Base-by-base conservation (phyloP, 2,888 invertebrate species). In the Erebia ligea region DNA sequence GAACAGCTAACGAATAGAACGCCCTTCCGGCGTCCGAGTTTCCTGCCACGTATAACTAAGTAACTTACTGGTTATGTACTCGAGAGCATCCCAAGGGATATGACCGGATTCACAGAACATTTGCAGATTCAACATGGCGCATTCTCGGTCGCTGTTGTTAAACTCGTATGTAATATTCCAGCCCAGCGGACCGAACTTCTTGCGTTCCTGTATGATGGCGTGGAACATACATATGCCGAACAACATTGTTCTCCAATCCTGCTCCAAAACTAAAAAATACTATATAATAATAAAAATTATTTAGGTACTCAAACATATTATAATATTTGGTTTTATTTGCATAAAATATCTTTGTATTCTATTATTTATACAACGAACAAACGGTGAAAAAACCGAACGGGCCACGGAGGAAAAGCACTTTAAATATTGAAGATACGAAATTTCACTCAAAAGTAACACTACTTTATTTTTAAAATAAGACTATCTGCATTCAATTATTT, bases 111-210 rank as follows among this genome's bases (percentile, higher is more conserved):
- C 92, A 82, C 98, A 98, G 84, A 97, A 98, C 95, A 98, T 97
- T 82, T 97, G 96, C 68, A 98, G 89, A 75, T 98, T 98, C 76
- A 96, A 94, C 76, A 98, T 94, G 1, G 98, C 98, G 84, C 98
- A 98, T 77, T 98, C 96, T 54, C 98, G 95, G 86, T 99, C 98
- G 79, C 97, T 98, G 83, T 98, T 98, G 84, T 97, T 98, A 85
- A 98, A 99, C 83, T 98, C 98, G 82, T 99, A 99, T 0, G 96
- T 94, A 73, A 98, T 98, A 86, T 98, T 98, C 98, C 98, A 98
- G 0, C 98, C 98, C 1, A 95, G 86, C 0, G 98, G 97, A 0
- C 98, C 98, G 85, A 98, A 98, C 84, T 98, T 98, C 77, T 97
- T 96, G 58, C 99, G 94, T 84, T 98, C 98, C 85, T 98, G 97